phyloP scores from a whole-genome alignment of 2,888 invertebrate genomes.

The Tenthredo amoena region DNA sequence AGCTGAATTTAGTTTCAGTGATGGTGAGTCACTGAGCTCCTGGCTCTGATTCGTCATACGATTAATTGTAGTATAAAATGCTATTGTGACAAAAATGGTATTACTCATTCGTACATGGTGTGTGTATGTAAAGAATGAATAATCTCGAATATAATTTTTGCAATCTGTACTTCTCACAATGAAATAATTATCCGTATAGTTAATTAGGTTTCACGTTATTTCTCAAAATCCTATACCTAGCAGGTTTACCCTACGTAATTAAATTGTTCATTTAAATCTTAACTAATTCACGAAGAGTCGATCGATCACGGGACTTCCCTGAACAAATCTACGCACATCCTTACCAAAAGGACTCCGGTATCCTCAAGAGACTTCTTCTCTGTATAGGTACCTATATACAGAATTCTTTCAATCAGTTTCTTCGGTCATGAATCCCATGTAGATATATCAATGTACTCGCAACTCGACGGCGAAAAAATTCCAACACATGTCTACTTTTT shows the following conservation, averaged over 20 bases:
- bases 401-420: background rate
- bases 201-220: background rate
- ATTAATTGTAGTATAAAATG: background rate
- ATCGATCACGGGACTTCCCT: background rate
- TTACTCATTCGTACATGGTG: background rate
- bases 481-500: background rate
- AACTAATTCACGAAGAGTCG: background rate
- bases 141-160: background rate
- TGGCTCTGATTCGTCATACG: background rate
- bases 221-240: background rate
- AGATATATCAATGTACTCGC: background rate
- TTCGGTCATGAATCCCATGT: background rate
- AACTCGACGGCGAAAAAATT: background rate
- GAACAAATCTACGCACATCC: background rate
- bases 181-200: background rate
- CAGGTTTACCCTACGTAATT: background rate
- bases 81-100: background rate
- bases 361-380: background rate
- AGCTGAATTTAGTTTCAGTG: background rate
- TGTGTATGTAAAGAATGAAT: background rate
- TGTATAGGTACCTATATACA: no score
- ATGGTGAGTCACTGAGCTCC: constrained; percentile 2
- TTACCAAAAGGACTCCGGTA: background rate
- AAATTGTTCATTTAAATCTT: background rate
- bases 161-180: background rate